A percentile compares a stretch with the other conserved stretches of the same genome.
phyloP scores from a whole-genome alignment of 2,888 invertebrate species.

The Nephrocerus scutellatus region DNA sequence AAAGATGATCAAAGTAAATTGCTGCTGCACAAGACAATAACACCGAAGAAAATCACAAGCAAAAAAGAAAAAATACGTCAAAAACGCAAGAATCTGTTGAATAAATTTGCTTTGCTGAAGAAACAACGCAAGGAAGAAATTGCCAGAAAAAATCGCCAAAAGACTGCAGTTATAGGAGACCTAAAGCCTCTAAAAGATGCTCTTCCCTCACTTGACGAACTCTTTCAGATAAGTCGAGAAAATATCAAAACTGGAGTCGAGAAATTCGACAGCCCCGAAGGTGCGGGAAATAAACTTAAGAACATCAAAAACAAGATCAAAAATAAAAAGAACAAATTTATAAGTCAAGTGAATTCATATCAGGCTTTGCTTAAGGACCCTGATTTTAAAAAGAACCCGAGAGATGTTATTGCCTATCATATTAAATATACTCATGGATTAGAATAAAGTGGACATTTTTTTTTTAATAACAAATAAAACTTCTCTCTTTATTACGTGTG shows the following conservation, averaged over 20 bases:
- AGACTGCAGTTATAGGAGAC: conserved; percentile 37
- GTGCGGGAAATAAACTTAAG: conserved; percentile 15
- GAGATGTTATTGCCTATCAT: conserved; percentile 36
- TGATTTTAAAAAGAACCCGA: conserved; percentile 39
- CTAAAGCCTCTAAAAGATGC: conserved; percentile 41
- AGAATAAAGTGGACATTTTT: no score
- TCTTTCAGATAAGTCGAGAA: conserved; percentile 33
- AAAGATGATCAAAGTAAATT: conserved; percentile 11
- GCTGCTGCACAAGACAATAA: conserved; percentile 33
- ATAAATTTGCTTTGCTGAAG: conserved; percentile 33
- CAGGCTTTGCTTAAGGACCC: conserved; percentile 37
- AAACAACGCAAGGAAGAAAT: conserved; percentile 36
- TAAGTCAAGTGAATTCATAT: conserved; percentile 32
- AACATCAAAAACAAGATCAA: conserved; percentile 35
- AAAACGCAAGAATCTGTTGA: conserved; percentile 37
- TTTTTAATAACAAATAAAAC: no score
- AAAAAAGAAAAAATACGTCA: conserved; percentile 39
- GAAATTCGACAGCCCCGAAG: conserved; percentile 11
- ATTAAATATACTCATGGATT: conserved; percentile 38
- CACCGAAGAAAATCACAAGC: conserved; percentile 30
- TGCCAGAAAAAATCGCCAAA: conserved; percentile 34
- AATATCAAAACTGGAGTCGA: conserved; percentile 26
- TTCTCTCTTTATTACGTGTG: no score
- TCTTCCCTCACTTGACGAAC: conserved; percentile 38
- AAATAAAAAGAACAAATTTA: conserved; percentile 33